Evolutionary conservation across 2,797 vertebrate species (phyloP), one percentile per base, ranked within the genome.

Genomic region (Amblyopsis hoosieri): DNA sequence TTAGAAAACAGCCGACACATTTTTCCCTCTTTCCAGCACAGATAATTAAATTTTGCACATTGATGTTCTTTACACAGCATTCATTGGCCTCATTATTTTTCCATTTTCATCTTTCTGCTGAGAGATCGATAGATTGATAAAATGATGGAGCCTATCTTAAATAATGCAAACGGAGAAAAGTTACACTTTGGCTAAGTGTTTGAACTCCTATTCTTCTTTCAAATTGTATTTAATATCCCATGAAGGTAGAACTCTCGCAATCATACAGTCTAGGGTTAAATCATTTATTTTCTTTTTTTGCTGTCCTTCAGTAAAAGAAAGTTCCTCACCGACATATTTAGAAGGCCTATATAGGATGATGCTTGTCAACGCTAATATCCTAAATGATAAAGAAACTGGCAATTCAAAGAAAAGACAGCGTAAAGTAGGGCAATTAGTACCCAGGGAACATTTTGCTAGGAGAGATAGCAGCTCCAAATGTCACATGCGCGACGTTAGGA

Each of bases 1-100:
- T 94, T 90, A 93, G 91, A 94, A 94, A 93, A 94, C 92, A 93
- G 90, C 83, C 86, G 83, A 91, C 90, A 86, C 81, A 81, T 89
- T 90, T 88, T 87, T 80, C 60, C 75, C 77, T 82, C 82, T 86
- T 87, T 88, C 83, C 84, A 76, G 79, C 77, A 67, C 84, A 90
- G 93, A 93, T 93, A 93, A 94, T 94, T 94, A 92, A 87, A 92
- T 93, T 92, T 91, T 85, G 85, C 92, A 91, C 93, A 93, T 92
- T 93, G 92, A 93, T 92, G 91, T 93, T 93, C 91, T 93, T 93
- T 94, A 92, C 89, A 84, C 89, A 71, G 90, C 85, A 82, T 89
- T 93, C 91, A 92, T 91, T 86, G 85, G 85, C 86, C 92, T 93
- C 92, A 93, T 93, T 93, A 93, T 93, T 93, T 93, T 89, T 92